phyloP scores from a whole-genome alignment of 2,113 vertebrate species.

The Regulus satrapa region DNA sequence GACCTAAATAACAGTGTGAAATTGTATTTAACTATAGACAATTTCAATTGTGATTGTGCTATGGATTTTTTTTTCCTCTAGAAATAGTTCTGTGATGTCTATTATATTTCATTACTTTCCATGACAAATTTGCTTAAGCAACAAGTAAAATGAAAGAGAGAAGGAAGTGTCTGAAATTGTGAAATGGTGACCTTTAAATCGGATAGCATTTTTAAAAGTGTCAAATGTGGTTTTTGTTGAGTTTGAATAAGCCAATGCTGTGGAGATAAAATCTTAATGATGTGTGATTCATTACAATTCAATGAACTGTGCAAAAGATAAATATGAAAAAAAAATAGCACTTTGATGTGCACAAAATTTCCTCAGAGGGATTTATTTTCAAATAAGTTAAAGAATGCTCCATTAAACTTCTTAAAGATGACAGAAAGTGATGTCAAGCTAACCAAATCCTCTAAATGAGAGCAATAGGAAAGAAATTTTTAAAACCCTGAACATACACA shows the following conservation, averaged over 20 bases:
- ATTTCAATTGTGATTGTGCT: not conserved
- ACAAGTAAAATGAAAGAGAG: not conserved
- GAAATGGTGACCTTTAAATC: not conserved
- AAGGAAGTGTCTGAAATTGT: not conserved
- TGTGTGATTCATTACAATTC: not conserved
- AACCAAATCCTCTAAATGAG: not conserved
- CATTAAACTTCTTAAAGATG: not conserved
- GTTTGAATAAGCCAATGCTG: not conserved
- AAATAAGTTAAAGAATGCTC: not conserved
- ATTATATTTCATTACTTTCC: not conserved
- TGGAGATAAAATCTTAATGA: not conserved
- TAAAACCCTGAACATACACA: not conserved
- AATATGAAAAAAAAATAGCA: not conserved
- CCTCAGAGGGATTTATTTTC: not conserved
- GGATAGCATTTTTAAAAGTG: not conserved
- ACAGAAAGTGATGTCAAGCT: not conserved
- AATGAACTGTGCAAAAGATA: not conserved
- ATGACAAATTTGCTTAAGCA: not conserved
- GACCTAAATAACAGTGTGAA: not conserved
- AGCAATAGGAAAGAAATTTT: not conserved
- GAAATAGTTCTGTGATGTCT: not conserved
- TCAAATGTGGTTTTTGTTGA: not conserved
- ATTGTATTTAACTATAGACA: not conserved
- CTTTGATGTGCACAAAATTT: not conserved
- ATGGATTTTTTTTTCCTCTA: not conserved